Base-by-base conservation (phyloP, 35 echinoderm and acorn worm genomes). In the Heliocidaris erythrogramma region DNA sequence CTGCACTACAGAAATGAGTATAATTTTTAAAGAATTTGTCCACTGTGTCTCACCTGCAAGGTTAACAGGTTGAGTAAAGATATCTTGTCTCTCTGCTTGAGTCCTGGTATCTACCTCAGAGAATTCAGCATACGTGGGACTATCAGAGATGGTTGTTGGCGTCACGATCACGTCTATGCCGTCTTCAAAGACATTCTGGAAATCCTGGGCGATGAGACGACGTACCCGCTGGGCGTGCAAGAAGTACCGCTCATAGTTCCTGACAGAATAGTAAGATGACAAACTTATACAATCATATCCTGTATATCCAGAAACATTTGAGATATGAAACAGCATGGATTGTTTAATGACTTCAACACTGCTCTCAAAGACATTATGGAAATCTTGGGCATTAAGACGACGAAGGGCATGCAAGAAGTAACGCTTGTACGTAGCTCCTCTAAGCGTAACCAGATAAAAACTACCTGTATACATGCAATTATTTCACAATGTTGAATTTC, bases 221-320 rank as follows among this genome's bases (percentile, higher is more conserved):
- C 98, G 49, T 17, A 99, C 93, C 69, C 94, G 96, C 93, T 96
- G 95, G 3, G 98, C 98, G 69, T 99, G 98, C 31, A 94, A 86
- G 88, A 97, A 99, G 86, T 97, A 97, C 17, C 96, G 78, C 53
- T 99, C 93, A 59, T 99, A 99, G n/a, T 99, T 97, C 50, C 96
- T 99, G 96, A 59, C 48, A 13, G 32, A 60, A 90, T 42, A 49
- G 29, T 60, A 92, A 96, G 92, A 78, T 89, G 78, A 61, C 24
- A 60, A 50, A 35, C 16, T n/a, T 56, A 56, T 9, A 14, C 52
- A 56, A 56, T 0, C 52, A 93, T 47, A 16, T 30, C 11, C 60
- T 84, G 84, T 27, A 94, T 27, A 85, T 31, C 18, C 47, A 59
- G 24, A 52, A 42, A 42, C 35, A 42, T 42, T 42, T 42, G 35